Percentiles rank a stretch among this genome's conserved stretches.
These are phyloP conservation scores for Apotomis turbidana DNA, from an alignment of 2,888 invertebrate species.

Conservation along the genomic window DNA sequence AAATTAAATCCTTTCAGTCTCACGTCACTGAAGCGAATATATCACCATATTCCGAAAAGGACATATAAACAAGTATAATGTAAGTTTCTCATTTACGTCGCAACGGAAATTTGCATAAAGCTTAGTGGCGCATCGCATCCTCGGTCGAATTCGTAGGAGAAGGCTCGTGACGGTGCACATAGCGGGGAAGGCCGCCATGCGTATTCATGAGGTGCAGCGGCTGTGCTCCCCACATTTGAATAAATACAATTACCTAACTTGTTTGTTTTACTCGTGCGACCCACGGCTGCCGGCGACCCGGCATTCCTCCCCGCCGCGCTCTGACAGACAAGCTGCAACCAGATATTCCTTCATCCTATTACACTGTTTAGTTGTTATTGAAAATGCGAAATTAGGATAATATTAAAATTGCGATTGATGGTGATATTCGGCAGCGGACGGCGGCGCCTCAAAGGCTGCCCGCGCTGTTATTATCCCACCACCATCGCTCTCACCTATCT, in stretches of 20 bases:
- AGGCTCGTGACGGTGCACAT: constrained; percentile 68
- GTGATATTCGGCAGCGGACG: constrained; percentile 74
- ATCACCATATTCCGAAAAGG: not conserved
- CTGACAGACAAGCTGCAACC: constrained; percentile 39
- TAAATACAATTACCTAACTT: constrained; percentile 81
- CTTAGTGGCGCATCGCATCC: constrained; percentile 45
- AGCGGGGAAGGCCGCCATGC: constrained; percentile 69
- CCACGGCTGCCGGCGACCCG: constrained; percentile 61
- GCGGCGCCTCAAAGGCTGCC: constrained; percentile 69
- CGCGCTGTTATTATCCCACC: constrained; percentile 84
- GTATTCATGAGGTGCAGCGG: constrained; percentile 79
- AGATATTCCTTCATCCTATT: constrained; percentile 26
- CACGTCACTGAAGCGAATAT: not conserved
- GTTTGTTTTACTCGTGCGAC: constrained; percentile 79
- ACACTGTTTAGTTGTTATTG: constrained; percentile 53
- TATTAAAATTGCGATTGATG: constrained; percentile 77
- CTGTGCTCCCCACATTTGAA: constrained; percentile 76
- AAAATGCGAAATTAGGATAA: constrained; percentile 62
- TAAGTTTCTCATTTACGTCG: constrained; percentile 21
- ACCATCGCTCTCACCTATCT: constrained; percentile 79
- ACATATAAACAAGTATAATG: constrained; percentile 5
- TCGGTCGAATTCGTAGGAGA: constrained; percentile 47
- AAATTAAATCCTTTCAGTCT: not conserved
- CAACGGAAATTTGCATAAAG: constrained; percentile 50
- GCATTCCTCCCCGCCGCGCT: constrained; percentile 56